Conservation (phyloP, 2,797 vertebrate species). For the Spinus olivaceus region DNA sequence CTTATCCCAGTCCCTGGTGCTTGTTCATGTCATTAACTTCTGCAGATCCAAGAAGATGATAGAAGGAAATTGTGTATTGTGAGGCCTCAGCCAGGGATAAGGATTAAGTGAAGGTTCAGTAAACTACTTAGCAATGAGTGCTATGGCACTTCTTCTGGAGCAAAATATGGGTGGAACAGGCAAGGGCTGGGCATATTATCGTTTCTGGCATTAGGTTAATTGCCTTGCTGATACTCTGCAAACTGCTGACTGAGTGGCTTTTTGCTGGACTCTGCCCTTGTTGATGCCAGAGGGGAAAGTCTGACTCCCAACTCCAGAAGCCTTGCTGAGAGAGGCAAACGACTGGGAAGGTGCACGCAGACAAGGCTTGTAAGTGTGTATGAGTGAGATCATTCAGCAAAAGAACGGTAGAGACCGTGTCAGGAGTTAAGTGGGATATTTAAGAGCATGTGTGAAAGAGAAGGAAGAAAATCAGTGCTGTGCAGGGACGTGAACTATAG, state of each 20-base stretch:
- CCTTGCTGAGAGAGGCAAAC: neutral
- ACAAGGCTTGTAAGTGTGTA: neutral
- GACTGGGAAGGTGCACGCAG: neutral
- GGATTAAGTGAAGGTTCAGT: neutral
- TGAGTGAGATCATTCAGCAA: neutral
- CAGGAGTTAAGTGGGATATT: neutral
- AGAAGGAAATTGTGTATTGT: neutral
- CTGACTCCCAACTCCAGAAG: neutral
- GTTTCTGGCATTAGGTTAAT: neutral
- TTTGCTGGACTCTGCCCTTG: constrained; percentile 42
- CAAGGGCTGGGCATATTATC: constrained; percentile 5
- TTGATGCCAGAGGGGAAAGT: constrained; percentile 33
- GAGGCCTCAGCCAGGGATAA: neutral
- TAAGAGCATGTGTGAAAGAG: neutral
- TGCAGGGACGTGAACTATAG: neutral
- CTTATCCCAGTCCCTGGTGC: neutral
- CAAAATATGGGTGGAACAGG: neutral
- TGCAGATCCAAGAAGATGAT: neutral
- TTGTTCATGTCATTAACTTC: neutral
- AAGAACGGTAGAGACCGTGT: neutral
- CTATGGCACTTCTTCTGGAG: neutral
- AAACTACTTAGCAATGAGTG: neutral
- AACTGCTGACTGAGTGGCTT: constrained; percentile 22
- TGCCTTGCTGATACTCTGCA: neutral
- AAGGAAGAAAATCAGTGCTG: neutral